phyloP scores from a whole-genome alignment of 2,113 vertebrate species.

The Microtus oregoni region DNA sequence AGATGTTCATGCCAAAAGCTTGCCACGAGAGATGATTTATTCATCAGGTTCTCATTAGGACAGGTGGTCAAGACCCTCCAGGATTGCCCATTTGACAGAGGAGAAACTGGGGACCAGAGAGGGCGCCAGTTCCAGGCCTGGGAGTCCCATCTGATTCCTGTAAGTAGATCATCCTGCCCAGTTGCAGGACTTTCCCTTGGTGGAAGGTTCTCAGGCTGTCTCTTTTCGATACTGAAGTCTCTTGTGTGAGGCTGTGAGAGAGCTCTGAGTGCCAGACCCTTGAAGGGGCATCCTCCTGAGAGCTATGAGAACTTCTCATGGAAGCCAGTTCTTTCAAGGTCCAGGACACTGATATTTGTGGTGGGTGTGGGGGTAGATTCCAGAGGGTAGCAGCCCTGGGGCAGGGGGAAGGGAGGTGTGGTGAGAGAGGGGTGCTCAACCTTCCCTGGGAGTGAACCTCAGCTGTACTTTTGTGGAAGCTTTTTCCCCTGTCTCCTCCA shows the following conservation, averaged over 20 bases:
- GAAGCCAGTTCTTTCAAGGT: background rate
- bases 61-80: fast-evolving
- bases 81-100: background rate
- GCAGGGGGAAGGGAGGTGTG: background rate
- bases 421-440: background rate
- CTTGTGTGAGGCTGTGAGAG: background rate
- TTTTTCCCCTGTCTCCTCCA: background rate
- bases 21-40: background rate
- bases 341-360: background rate
- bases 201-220: background rate
- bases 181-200: background rate
- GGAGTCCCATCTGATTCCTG: too few relatives aligned
- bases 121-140: background rate
- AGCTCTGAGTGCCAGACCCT: background rate
- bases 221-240: background rate
- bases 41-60: background rate
- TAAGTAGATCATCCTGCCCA: background rate
- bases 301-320: background rate
- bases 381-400: background rate
- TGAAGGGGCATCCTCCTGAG: background rate
- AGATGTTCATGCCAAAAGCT: background rate
- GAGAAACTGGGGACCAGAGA: background rate
- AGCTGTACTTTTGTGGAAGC: background rate
- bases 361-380: background rate
- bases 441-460: fast-evolving